Base-by-base conservation (phyloP, 92 coral and sea anemone species). In the Siderastrea siderea region DNA sequence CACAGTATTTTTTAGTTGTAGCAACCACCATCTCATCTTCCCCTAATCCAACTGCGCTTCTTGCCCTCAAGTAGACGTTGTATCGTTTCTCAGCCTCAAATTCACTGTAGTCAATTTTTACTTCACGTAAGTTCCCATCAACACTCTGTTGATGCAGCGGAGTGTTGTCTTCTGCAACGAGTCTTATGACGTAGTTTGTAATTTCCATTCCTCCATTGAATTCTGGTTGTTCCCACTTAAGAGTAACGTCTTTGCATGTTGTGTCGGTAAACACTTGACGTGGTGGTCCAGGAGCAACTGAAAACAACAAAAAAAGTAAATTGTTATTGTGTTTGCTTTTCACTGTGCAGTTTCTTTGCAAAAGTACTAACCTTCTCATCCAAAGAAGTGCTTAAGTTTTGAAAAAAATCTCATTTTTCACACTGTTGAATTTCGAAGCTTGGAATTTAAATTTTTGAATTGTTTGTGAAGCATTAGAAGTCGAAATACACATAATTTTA, bases 271-370 rank as follows among this genome's bases (percentile, higher is more conserved):
- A 2, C 15, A 95, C 86, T 44, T 91, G 54, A 7, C 71, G 87
- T 58, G 96, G 96, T 47, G 74, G 67, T 3, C 85, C 93, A 3
- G 98, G 96, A n/a, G 55, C 64, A 57, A 1, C 96, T 93, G 68
- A 19, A 55, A 74, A 63, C 48, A 55, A 2, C 38, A 79, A 50
- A 16, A 19, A 14, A 19, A 82, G 76, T 48, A 47, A 12, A 43
- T 46, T 67, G 13, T 68, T 50, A 19, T 2, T 7, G 16, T 5
- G 14, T 16, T 46, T 55, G 47, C 48, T 43, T 57, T 17, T 17
- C 10, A 11, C 43, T 10, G 43, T 26, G 38, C 38, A 26, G 38
- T 26, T 26, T 26, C 38, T 19, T 66, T 14, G 10, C 71, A 66
- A 5, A 10, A 44, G 12, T 55, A 66, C 71, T 66, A 4, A 66